A percentile compares a stretch with the other conserved stretches of the same genome.
phyloP scores from a whole-genome alignment of 2,888 invertebrate genomes.

The Tipula confusa region DNA sequence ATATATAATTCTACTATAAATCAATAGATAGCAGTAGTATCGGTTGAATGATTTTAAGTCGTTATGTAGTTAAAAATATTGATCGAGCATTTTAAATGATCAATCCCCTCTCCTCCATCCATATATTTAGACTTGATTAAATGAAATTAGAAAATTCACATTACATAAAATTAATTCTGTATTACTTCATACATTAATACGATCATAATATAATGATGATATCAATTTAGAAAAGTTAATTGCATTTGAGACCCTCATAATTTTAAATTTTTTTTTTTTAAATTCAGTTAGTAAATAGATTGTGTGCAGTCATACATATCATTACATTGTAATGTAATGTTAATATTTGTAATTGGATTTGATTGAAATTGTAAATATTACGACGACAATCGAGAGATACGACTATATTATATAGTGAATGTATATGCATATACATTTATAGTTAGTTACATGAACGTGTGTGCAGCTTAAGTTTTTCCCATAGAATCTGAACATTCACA shows the following conservation, averaged over 20 bases:
- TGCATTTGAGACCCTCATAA: slow-evolving; percentile 16
- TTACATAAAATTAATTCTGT: not conserved
- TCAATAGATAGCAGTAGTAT: not conserved
- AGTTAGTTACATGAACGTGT: not conserved
- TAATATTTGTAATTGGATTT: not conserved
- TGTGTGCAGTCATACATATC: not conserved
- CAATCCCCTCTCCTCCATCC: not conserved
- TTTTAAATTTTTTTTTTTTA: too few species aligned
- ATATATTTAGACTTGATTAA: not conserved
- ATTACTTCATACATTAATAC: not conserved
- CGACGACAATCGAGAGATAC: not conserved
- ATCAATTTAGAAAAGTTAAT: not conserved
- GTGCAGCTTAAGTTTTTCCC: not conserved
- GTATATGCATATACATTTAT: not conserved
- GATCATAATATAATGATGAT: not conserved
- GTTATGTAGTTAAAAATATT: not conserved
- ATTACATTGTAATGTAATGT: not conserved
- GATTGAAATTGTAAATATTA: not conserved
- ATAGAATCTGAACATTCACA: not conserved
- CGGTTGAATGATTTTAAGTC: not conserved
- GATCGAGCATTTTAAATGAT: not conserved
- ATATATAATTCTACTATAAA: not conserved
- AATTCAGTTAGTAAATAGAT: not conserved
- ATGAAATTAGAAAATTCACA: not conserved
- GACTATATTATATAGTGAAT: not conserved